Percentiles rank a stretch among this genome's conserved stretches.
These are phyloP conservation scores for Uropsilus gracilis DNA, from an alignment of 2,113 vertebrate genomes.

Conservation along the genomic window DNA sequence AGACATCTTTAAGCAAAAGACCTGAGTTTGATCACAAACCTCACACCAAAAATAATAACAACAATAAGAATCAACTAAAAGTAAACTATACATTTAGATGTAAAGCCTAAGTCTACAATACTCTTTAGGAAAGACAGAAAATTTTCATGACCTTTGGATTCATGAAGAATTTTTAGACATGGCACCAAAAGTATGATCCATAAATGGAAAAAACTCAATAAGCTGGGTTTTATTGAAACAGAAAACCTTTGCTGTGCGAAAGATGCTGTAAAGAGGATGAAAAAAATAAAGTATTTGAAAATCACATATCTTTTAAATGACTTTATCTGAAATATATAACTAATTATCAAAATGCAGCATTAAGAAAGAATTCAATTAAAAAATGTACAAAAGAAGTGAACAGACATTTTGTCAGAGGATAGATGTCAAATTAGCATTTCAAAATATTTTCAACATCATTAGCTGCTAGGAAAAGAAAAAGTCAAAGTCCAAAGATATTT, in stretches of 20 bases:
- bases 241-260: not conserved
- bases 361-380: not conserved
- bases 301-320: not conserved
- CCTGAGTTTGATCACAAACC: not conserved
- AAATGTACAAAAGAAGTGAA: slow-evolving; percentile 9
- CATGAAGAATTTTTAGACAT: not conserved
- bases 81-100: not conserved
- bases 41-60: not conserved
- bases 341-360: not conserved
- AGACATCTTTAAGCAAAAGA: not conserved
- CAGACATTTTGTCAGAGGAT: not conserved
- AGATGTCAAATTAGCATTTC: not conserved
- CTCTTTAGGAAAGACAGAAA: not conserved
- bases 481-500: not conserved
- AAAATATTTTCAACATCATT: not conserved
- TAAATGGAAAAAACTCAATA: not conserved
- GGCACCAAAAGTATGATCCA: not conserved
- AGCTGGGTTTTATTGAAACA: not conserved
- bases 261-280: not conserved
- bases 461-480: not conserved
- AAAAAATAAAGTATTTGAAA: not conserved
- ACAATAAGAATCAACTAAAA: not conserved
- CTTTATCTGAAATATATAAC: not conserved
- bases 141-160: not conserved
- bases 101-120: not conserved